Percentiles rank a stretch among this genome's conserved stretches.
Evolutionary conservation across 2,113 vertebrate species (phyloP).

Genomic region (Scomber colias): DNA sequence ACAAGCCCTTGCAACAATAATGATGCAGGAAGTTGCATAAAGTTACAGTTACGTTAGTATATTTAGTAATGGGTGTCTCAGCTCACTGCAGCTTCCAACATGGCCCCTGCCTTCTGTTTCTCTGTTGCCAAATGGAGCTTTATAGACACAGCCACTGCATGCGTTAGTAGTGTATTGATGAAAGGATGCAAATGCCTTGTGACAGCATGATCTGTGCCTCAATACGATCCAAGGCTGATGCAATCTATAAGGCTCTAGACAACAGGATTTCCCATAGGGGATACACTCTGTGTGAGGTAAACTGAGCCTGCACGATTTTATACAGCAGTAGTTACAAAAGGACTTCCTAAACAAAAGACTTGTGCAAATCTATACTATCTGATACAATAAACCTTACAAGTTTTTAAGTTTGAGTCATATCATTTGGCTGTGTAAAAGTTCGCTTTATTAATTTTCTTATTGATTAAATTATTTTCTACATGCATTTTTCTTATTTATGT

Average conservation of each 20-base stretch:
- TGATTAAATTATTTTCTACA: background rate
- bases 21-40: slow-evolving; percentile 2
- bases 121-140: slow-evolving; percentile 38
- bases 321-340: slow-evolving; percentile 17
- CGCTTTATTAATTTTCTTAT: background rate
- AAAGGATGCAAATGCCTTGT: slow-evolving; percentile 71
- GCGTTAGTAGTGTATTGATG: slow-evolving; percentile 66
- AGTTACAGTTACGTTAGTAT: slow-evolving; percentile 37
- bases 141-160: slow-evolving; percentile 54
- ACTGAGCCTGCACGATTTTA: slow-evolving; percentile 33
- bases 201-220: slow-evolving; percentile 59
- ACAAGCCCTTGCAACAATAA: slow-evolving; percentile 17
- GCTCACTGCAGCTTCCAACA: slow-evolving; percentile 26
- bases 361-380: background rate
- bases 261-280: slow-evolving; percentile 62
- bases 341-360: slow-evolving; percentile 25
- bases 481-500: background rate
- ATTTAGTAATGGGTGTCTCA: background rate
- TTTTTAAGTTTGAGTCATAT: background rate
- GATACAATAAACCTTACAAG: background rate
- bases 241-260: slow-evolving; percentile 68
- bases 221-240: slow-evolving; percentile 63
- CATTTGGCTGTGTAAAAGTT: background rate
- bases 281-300: slow-evolving; percentile 59
- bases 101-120: slow-evolving; percentile 37